Evolutionary conservation across 2,888 invertebrate genomes (phyloP).

Genomic region (Drosophila emarginata): DNA sequence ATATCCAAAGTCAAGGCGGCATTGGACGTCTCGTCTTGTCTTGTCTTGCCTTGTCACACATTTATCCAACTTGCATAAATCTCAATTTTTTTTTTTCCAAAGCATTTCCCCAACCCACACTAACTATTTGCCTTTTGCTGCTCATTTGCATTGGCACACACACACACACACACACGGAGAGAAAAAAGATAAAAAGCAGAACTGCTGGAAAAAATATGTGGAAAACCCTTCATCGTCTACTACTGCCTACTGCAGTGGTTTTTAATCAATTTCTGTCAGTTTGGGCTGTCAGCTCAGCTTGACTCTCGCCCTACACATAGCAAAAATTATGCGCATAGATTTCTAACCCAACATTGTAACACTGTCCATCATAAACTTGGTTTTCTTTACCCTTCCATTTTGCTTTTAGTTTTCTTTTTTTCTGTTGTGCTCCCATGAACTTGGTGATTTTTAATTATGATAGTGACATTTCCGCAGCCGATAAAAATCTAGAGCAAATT

Average conservation of each 20-base stretch:
- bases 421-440: slow-evolving; percentile 54
- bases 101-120: slow-evolving; percentile 5
- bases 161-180: slow-evolving; percentile 53
- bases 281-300: slow-evolving; percentile 64
- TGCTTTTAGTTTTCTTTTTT: slow-evolving; percentile 2
- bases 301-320: slow-evolving; percentile 30
- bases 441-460: slow-evolving; percentile 75
- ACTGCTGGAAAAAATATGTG: slow-evolving; percentile 40
- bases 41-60: slow-evolving; percentile 13
- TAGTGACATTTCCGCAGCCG: slow-evolving; percentile 65
- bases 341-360: slow-evolving; percentile 37
- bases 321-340: slow-evolving; percentile 72
- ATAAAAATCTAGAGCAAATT: slow-evolving; percentile 70
- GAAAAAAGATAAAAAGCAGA: slow-evolving; percentile 18
- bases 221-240: slow-evolving; percentile 39
- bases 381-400: slow-evolving; percentile 12
- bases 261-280: slow-evolving; percentile 77
- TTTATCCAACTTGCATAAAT: slow-evolving; percentile 18
- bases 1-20: slow-evolving; percentile 6
- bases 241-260: slow-evolving; percentile 41
- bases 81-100: slow-evolving; percentile 4
- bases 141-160: slow-evolving; percentile 46
- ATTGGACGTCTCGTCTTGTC: slow-evolving; percentile 2
- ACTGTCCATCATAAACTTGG: slow-evolving; percentile 44
- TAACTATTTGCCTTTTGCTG: background rate